A percentile compares a stretch with the other conserved stretches of the same genome.
These are phyloP conservation scores for Alaudala cheleensis DNA, from an alignment of 2,113 vertebrate species.

Conservation along the genomic window DNA sequence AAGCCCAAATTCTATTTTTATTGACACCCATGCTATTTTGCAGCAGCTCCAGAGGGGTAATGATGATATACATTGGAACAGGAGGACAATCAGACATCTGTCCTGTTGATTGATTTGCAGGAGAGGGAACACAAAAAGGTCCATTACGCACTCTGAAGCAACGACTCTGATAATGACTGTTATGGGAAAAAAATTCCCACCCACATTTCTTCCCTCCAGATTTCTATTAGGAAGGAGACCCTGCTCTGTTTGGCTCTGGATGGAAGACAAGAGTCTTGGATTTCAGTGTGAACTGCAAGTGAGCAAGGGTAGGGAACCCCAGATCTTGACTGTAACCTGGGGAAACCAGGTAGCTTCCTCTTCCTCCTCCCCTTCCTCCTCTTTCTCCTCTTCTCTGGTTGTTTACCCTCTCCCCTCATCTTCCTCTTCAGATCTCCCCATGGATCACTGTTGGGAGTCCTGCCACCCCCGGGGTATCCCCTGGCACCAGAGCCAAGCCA, in stretches of 20 bases:
- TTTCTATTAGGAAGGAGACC: neutral
- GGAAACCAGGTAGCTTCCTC: neutral
- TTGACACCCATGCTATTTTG: neutral
- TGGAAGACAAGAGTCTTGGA: neutral
- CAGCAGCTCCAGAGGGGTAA: neutral
- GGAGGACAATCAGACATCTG: neutral
- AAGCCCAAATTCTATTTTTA: neutral
- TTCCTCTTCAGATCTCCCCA: neutral
- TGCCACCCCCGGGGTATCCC: fast-evolving
- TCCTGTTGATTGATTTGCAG: neutral
- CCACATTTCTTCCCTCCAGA: neutral
- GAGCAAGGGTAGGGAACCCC: neutral
- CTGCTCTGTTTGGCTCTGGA: neutral
- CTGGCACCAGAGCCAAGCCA: fast-evolving
- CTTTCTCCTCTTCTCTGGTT: no score
- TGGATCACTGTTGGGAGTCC: fast-evolving
- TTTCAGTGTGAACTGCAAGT: neutral
- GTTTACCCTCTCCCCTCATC: neutral
- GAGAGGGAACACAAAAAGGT: neutral
- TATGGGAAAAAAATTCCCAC: neutral
- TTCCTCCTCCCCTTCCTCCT: neutral
- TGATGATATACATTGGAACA: neutral
- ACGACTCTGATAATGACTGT: neutral
- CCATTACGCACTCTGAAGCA: neutral
- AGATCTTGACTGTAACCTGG: neutral